Evolutionary conservation across 1,140 invertebrate species (phyloP), one percentile per base, ranked within the genome.

Genomic region (Drosophila leontia): DNA sequence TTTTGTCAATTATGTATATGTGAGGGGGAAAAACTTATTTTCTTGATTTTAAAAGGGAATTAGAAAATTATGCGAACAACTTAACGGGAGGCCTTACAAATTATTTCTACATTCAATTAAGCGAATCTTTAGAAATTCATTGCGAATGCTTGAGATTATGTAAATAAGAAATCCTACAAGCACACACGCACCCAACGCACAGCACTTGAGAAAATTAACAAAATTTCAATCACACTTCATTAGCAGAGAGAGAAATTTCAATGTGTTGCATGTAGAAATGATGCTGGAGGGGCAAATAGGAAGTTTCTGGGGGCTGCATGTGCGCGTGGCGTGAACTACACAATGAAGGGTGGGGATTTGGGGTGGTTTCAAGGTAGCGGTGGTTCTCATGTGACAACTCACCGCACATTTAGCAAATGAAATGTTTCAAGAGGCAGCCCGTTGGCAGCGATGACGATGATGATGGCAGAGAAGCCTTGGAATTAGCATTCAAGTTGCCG

Each of bases 181-280:
- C 50, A 48, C 53, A 32, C 55, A 51, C 75, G 47, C 68, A 45
- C 35, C 41, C 37, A 57, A 42, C 55, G 6, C 69, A 76, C 69
- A 76, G 65, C 64, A 84, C 81, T 83, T 80, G 81, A 57, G 81
- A 62, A 84, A 77, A 84, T 84, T 84, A 84, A 84, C 81, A 84
- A 84, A 84, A 84, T 84, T 84, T 84, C 81, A 84, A 84, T 84
- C 81, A 83, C 81, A 83, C 81, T 83, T 83, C 80, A 84, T 84
- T 84, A 84, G 81, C 81, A 84, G 63, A 78, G 64, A 55, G 80
- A 55, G 80, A 76, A 58, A 84, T 84, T 80, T 80, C 55, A 57
- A 71, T 76, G 58, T 56, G 48, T 53, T 65, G 55, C 58, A 69
- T 63, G 23, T 23, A 2, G 23, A 23, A 23, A 23, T 23, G 26